These are phyloP conservation scores for Chitala chitala DNA, from an alignment of 2,113 vertebrate genomes.

Conservation along the genomic window DNA sequence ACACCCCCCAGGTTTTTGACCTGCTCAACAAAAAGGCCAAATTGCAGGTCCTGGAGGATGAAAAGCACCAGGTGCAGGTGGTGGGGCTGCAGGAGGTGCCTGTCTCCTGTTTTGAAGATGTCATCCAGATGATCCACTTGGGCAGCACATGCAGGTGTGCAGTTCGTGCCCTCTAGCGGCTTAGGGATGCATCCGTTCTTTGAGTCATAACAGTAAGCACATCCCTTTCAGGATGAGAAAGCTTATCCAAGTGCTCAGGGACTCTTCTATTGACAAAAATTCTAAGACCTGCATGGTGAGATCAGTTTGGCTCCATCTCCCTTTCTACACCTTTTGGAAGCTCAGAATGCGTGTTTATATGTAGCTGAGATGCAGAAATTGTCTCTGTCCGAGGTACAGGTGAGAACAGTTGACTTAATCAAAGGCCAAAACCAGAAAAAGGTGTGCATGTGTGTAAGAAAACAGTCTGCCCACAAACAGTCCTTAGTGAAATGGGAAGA, in stretches of 20 bases:
- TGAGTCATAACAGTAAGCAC: constrained; percentile 89
- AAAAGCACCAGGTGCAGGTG: constrained; percentile 89
- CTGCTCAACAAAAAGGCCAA: constrained; percentile 90
- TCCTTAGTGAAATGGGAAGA: too few relatives aligned
- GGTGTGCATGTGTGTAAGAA: too few relatives aligned
- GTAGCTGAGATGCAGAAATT: too few relatives aligned
- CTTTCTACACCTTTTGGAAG: too few relatives aligned
- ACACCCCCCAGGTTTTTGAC: constrained; percentile 77
- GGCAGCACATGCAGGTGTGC: constrained; percentile 89
- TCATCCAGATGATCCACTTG: constrained; percentile 79
- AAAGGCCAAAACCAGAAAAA: too few relatives aligned
- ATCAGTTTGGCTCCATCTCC: background rate
- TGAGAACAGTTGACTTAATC: too few relatives aligned
- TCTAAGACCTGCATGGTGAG: constrained; percentile 94
- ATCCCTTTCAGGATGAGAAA: constrained; percentile 95
- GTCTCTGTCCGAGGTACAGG: too few relatives aligned
- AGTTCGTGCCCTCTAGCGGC: background rate
- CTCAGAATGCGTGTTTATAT: too few relatives aligned
- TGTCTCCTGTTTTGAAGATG: constrained; percentile 75
- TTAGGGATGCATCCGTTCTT: constrained; percentile 93
- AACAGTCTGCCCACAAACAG: too few relatives aligned
- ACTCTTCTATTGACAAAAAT: constrained; percentile 92
- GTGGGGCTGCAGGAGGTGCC: constrained; percentile 81
- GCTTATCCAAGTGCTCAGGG: constrained; percentile 90
- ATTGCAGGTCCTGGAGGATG: constrained; percentile 88